These are phyloP conservation scores for Drosophila ficusphila DNA, from an alignment of 1,140 invertebrate genomes.

Conservation along the genomic window DNA sequence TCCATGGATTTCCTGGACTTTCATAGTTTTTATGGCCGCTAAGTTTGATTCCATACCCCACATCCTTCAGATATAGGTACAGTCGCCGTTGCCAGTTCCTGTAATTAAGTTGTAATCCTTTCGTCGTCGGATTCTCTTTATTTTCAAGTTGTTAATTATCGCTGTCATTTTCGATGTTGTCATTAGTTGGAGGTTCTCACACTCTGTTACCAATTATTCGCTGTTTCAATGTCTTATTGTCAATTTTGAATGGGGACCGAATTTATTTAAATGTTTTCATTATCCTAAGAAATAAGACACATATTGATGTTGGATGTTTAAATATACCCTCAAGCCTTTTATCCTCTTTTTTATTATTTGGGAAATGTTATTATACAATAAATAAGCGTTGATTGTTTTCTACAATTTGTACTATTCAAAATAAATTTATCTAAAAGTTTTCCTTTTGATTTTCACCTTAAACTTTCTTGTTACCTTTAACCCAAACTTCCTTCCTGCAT, in stretches of 20 bases:
- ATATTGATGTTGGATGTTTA: slow-evolving; percentile 12
- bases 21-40: slow-evolving; percentile 82
- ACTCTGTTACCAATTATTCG: slow-evolving; percentile 26
- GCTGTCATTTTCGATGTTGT: slow-evolving; percentile 54
- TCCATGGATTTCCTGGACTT: slow-evolving; percentile 84
- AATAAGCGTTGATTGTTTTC: neutral
- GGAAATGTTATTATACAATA: no score
- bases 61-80: slow-evolving; percentile 65
- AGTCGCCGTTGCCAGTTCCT: slow-evolving; percentile 67
- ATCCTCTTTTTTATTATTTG: neutral
- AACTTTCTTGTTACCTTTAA: neutral
- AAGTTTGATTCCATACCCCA: slow-evolving; percentile 38
- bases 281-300: neutral
- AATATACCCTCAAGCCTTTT: neutral
- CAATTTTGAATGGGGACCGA: slow-evolving; percentile 10
- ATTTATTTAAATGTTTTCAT: neutral
- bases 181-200: slow-evolving; percentile 26
- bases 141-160: slow-evolving; percentile 31
- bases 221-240: slow-evolving; percentile 28
- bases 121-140: slow-evolving; percentile 44
- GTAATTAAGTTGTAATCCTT: slow-evolving; percentile 38
- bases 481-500: neutral
- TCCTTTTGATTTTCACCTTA: neutral
- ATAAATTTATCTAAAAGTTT: neutral
- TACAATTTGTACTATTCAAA: neutral